Percentiles rank a stretch among this genome's conserved stretches.
These are phyloP conservation scores for Dermochelys coriacea DNA, from an alignment of 2,797 vertebrate species.

Conservation along the genomic window DNA sequence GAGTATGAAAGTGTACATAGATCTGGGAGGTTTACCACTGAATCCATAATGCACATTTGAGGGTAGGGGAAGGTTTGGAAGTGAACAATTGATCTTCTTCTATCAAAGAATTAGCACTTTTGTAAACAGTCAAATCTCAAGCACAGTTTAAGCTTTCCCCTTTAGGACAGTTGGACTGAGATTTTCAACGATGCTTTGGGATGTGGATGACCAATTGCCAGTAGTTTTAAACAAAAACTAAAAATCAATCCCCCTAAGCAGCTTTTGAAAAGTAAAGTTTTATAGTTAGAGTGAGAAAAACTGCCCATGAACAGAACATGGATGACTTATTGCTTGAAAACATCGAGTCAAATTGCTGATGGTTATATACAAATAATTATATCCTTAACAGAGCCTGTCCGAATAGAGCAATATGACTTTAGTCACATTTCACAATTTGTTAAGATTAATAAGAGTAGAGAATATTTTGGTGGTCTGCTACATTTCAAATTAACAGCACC, in stretches of 20 bases:
- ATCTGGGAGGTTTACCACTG: not conserved
- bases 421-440: not conserved
- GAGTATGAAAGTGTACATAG: not conserved
- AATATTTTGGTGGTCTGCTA: not conserved
- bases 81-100: not conserved
- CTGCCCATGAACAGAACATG: not conserved
- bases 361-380: not conserved
- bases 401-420: not conserved
- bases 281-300: not conserved
- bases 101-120: not conserved
- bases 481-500: not conserved
- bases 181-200: not conserved
- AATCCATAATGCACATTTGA: rapidly evolving
- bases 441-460: not conserved
- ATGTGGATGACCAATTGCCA: not conserved
- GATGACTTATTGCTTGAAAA: not conserved
- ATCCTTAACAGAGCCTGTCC: not conserved
- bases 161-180: not conserved
- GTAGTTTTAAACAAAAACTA: not conserved
- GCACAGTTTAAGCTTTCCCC: not conserved
- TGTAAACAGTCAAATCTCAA: not conserved
- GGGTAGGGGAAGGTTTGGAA: not conserved
- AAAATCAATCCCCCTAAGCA: not conserved
- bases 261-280: not conserved
- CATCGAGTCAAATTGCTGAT: not conserved